These are phyloP conservation scores for Ips typographus DNA, from an alignment of 1,140 invertebrate genomes.

Conservation along the genomic window DNA sequence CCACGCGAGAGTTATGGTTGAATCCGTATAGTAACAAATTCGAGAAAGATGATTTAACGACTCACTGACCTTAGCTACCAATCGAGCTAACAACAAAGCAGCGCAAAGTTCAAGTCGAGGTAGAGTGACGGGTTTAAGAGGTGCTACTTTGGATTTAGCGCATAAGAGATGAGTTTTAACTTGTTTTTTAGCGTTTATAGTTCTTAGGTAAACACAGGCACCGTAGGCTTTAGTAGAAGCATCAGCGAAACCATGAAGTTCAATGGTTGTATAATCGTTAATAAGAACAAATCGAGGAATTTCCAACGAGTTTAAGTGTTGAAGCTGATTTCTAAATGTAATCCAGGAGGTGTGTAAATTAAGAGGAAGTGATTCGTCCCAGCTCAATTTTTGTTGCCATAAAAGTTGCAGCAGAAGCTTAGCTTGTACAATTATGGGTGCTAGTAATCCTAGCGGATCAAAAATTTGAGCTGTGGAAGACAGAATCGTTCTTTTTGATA, in stretches of 20 bases:
- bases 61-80: too few species aligned
- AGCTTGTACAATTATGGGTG: constrained; percentile 7
- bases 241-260: constrained; percentile 13
- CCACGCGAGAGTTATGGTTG: too few species aligned
- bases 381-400: constrained; percentile 11
- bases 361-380: constrained; percentile 13
- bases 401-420: constrained; percentile 15
- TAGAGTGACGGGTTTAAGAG: too few species aligned
- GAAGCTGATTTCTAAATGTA: neutral
- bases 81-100: too few species aligned
- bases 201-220: neutral
- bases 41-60: too few species aligned
- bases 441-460: constrained; percentile 15
- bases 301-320: neutral
- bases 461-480: neutral
- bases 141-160: too few species aligned
- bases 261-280: neutral
- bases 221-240: constrained; percentile 14
- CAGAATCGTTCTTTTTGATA: too few species aligned
- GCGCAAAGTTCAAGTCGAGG: too few species aligned
- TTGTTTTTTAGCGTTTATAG: too few species aligned
- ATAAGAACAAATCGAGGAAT: neutral
- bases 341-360: neutral
- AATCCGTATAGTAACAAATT: too few species aligned
- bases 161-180: too few species aligned